Base-by-base conservation (phyloP, 2,888 invertebrate species). In the Pyrrhosoma nymphula region DNA sequence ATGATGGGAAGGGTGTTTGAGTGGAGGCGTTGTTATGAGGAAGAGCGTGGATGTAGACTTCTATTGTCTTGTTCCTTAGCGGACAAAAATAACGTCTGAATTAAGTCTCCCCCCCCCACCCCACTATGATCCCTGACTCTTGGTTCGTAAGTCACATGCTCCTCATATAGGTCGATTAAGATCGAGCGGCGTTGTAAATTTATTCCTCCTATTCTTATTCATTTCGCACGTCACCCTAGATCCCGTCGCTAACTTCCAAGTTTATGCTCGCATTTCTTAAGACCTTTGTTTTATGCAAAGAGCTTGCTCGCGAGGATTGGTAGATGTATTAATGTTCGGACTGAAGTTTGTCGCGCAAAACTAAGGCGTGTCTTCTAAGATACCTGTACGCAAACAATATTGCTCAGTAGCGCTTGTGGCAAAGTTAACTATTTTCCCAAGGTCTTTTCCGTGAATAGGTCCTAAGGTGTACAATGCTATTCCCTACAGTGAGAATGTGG, bases 1-100 rank as follows among this genome's bases (percentile, higher is more conserved):
- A 69, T 23, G n/a, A 26, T 69, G 69, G 69, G n/a, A 26, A 26
- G 23, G 69, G 69, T 23, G 69, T 60, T 20, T 26, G 69, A 23
- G 26, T 35, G 30, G 82, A 82, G 69, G 69, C n/a, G 69, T 69
- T 69, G 47, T 26, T 30, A 35, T 35, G 82, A 26, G 16, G 30
- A 35, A 23, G n/a, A 82, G 35, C 30, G 82, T 14, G 82, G 82
- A 82, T 35, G 82, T 35, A 14, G 82, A 82, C 35, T 69, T 14
- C 69, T 93, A 93, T 93, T 93, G 93, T 93, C 93, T 93, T 47
- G 93, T 60, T 63, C 91, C 60, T 82, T n/a, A 23, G 75, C n/a
- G 93, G 93, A 93, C 93, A 75, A 93, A 93, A 82, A 69, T 63
- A 93, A 93, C 75, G 55, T 75, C 75, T 93, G 93, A 75, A 69